Evolutionary conservation across 2,797 vertebrate species (phyloP).

Genomic region (Harpagifer antarcticus): DNA sequence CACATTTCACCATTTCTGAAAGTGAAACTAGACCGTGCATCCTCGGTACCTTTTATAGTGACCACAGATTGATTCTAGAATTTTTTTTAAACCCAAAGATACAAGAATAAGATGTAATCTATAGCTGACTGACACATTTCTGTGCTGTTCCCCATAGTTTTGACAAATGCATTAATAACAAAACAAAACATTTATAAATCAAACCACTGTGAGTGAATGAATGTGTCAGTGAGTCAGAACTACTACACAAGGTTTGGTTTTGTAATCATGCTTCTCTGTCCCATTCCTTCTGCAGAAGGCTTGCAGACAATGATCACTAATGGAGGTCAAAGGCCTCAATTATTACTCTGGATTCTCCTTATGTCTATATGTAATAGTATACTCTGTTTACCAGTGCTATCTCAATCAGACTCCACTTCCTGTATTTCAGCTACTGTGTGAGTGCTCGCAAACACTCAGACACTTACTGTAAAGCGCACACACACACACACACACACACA

Average conservation of each 20-base stretch:
- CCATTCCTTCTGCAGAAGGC: not conserved
- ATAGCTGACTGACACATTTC: constrained; percentile 4
- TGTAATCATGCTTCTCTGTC: constrained; percentile 7
- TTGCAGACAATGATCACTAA: not conserved
- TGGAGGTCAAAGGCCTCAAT: not conserved
- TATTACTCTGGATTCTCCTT: constrained; percentile 15
- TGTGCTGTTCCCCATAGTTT: not conserved
- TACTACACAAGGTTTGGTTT: not conserved
- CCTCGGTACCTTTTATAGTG: not conserved
- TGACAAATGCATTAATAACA: not conserved
- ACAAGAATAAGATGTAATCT: constrained; percentile 3
- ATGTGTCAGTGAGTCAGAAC: not conserved
- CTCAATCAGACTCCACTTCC: constrained; percentile 15
- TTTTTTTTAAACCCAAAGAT: not conserved
- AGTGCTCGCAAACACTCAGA: not conserved
- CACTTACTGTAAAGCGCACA: not conserved
- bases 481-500: not conserved
- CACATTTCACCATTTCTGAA: not conserved
- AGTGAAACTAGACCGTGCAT: not conserved
- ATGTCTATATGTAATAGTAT: constrained; percentile 10
- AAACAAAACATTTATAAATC: not conserved
- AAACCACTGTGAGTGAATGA: not conserved
- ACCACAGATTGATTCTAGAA: not conserved
- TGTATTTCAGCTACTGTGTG: not conserved
- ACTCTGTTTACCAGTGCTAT: constrained; percentile 16